These are phyloP conservation scores for Lampris incognitus DNA, from an alignment of 2,113 vertebrate genomes.

Conservation along the genomic window DNA sequence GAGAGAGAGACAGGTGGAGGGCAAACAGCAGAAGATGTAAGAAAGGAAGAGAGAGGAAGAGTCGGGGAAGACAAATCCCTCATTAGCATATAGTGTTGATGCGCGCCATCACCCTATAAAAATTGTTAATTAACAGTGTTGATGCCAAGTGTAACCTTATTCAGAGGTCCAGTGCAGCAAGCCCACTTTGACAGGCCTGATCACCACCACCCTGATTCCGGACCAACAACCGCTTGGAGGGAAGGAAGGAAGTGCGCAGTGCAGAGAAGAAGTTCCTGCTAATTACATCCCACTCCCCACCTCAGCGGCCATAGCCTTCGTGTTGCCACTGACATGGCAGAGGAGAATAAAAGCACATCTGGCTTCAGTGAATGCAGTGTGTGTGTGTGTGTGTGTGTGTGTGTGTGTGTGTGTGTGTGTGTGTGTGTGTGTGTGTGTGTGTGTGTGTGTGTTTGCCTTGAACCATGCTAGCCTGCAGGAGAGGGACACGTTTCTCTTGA, in stretches of 20 bases:
- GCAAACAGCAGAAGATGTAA: not conserved
- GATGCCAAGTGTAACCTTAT: conserved; percentile 47
- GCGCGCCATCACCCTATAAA: conserved; percentile 46
- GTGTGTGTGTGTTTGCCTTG: not conserved
- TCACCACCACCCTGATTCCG: conserved; percentile 26
- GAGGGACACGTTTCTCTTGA: too few relatives aligned
- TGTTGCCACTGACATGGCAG: conserved; percentile 17
- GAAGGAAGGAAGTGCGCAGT: conserved; percentile 27
- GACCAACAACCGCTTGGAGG: conserved; percentile 35
- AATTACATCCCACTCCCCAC: conserved; percentile 24
- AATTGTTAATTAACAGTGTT: conserved; percentile 62
- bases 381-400: conserved; percentile 3
- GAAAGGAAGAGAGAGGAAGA: not conserved
- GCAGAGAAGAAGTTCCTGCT: conserved; percentile 33
- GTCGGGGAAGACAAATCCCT: conserved; percentile 44
- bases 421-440: not conserved
- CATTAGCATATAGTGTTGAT: conserved; percentile 55
- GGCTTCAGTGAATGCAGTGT: not conserved
- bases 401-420: not conserved
- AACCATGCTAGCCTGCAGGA: too few relatives aligned
- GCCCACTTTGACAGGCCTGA: conserved; percentile 53
- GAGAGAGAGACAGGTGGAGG: not conserved
- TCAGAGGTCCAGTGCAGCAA: conserved; percentile 56
- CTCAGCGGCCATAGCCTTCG: conserved; percentile 29
- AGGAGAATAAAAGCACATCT: conserved; percentile 22